phyloP scores from a whole-genome alignment of 64 coral and sea anemone genomes.

The Orbicella faveolata region DNA sequence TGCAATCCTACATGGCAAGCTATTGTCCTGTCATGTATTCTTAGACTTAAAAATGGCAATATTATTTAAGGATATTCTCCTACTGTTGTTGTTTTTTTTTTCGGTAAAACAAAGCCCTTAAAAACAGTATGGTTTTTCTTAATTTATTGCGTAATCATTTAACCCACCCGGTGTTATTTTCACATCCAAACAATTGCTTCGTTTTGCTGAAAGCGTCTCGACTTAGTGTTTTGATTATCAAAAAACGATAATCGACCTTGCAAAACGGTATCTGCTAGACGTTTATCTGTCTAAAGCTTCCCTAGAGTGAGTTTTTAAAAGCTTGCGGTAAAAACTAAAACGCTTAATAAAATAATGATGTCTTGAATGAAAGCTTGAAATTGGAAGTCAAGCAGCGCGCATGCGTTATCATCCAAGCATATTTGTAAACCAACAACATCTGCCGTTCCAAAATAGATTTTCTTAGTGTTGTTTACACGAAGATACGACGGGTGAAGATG shows the following conservation, averaged over 20 bases:
- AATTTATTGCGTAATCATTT: background rate
- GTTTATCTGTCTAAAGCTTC: background rate
- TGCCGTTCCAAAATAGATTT: background rate
- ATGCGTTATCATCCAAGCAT: background rate
- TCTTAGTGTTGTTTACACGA: background rate
- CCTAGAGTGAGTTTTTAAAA: background rate
- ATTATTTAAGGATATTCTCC: background rate
- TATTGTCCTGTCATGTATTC: no score
- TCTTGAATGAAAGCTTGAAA: background rate
- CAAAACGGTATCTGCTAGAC: background rate
- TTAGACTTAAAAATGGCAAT: no score
- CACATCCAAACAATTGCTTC: background rate
- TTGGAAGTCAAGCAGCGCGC: background rate
- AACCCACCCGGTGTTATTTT: background rate
- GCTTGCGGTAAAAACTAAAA: background rate
- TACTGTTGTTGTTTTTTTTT: background rate
- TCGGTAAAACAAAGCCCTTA: background rate
- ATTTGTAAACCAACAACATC: conserved; percentile 1
- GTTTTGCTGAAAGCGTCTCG: background rate
- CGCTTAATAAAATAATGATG: background rate
- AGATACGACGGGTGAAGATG: background rate
- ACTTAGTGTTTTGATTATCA: background rate
- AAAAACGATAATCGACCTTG: background rate
- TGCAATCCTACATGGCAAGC: no score
- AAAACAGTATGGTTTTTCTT: background rate